Base-by-base conservation (phyloP, 2,797 vertebrate species). In the Selene dorsalis region DNA sequence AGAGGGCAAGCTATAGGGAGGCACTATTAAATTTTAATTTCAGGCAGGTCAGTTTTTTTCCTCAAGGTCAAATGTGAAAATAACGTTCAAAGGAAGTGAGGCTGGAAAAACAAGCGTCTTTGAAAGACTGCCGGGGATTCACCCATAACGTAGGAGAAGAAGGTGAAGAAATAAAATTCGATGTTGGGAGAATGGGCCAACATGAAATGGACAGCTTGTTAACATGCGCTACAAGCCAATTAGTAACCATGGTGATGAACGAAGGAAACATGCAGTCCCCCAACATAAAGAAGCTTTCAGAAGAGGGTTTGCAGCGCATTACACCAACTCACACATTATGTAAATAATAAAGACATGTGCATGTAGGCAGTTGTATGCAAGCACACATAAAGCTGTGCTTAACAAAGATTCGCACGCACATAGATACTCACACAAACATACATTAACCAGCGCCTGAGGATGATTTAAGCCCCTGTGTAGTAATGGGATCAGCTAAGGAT, bases 61-160 rank as follows among this genome's bases (percentile, higher is more conserved):
- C 71, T 88, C 87, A 89, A 91, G 86, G 90, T 91, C 85, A 91
- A 88, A 82, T 4, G 12, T 79, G 75, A 86, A 90, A 90, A 90
- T 84, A 87, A 84, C 77, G 83, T 86, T 90, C 77, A 87, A 84
- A 86, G 78, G 73, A 80, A 85, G 64, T 62, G n/a, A 18, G 30
- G 66, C 41, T 63, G 74, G 52, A n/a, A 60, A 65, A 82, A 57
- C 62, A 28, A 63, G 32, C 0, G 17, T 16, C 62, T 80, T 56
- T 55, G 66, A 20, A 28, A 35, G 64, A 68, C 45, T 69, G 35
- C 59, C 58, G 60, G 58, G 70, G 77, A 87, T 83, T 53, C 85
- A 84, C 52, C 73, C 75, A 56, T 14, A 57, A 45, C 24, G 58
- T n/a, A 30, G 63, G 77, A 67, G 73, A 43, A 70, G 20, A 17